Evolutionary conservation across 2,797 vertebrate species (phyloP).

Genomic region (Scleropages formosus): DNA sequence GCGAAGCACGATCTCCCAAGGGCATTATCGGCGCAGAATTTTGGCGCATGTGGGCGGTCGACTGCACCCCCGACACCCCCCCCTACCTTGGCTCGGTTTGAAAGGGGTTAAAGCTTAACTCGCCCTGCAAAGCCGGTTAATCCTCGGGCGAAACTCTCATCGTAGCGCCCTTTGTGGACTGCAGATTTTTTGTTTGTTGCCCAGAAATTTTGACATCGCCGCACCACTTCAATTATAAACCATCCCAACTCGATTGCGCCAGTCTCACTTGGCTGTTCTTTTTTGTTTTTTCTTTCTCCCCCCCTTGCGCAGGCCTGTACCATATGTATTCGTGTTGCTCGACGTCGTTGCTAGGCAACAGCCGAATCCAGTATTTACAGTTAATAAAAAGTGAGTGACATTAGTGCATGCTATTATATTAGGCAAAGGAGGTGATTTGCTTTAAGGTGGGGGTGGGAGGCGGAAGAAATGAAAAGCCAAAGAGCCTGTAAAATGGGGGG

Average conservation of each 20-base stretch:
- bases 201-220: constrained; percentile 7
- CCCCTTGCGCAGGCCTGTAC: constrained; percentile 53
- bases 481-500: constrained; percentile 26
- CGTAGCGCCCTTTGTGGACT: no score
- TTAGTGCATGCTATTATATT: constrained; percentile 66
- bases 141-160: background rate
- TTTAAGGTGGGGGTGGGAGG: constrained; percentile 45
- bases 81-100: background rate
- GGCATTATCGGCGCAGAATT: background rate
- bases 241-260: background rate
- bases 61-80: no score
- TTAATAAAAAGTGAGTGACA: constrained; percentile 80
- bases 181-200: no score
- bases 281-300: no score
- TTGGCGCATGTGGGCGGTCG: background rate
- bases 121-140: background rate
- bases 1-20: no score
- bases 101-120: constrained; percentile 5
- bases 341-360: constrained; percentile 81
- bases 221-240: background rate
- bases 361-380: constrained; percentile 80
- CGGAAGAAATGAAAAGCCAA: constrained; percentile 42
- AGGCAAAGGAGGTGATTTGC: constrained; percentile 58
- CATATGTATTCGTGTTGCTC: constrained; percentile 62
- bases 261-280: constrained; percentile 45